Evolutionary conservation across 2,113 vertebrate genomes (phyloP).

Genomic region (Carollia perspicillata): DNA sequence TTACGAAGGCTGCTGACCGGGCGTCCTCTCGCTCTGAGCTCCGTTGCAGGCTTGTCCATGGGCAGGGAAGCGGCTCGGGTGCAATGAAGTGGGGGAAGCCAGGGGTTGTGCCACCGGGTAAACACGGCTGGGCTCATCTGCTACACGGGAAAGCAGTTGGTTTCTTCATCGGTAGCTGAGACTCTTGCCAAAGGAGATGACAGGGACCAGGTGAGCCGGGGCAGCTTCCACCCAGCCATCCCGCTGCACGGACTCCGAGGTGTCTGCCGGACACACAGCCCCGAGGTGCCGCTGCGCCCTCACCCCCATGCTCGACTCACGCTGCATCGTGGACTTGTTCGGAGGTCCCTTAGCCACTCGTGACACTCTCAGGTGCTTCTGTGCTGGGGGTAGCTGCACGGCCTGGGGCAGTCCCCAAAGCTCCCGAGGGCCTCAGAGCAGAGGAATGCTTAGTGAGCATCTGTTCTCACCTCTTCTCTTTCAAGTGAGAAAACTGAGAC

Average conservation of each 20-base stretch:
- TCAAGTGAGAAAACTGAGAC: not conserved
- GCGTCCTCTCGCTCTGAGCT: not conserved
- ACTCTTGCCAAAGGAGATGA: not conserved
- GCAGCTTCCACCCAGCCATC: not conserved
- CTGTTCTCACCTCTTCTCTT: not conserved
- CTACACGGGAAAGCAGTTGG: not conserved
- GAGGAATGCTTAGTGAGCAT: not conserved
- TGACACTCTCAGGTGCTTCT: not conserved
- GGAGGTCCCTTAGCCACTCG: rapidly evolving
- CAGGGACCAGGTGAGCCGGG: not conserved
- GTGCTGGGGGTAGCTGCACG: not conserved
- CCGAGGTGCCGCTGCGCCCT: rapidly evolving
- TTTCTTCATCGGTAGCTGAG: rapidly evolving
- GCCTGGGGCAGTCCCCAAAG: not conserved
- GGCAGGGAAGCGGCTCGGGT: not conserved
- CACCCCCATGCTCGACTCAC: rapidly evolving
- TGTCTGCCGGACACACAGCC: rapidly evolving
- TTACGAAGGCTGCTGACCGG: slow-evolving; percentile 63
- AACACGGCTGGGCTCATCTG: rapidly evolving
- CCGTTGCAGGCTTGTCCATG: not conserved
- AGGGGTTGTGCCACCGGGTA: not conserved
- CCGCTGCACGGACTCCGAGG: not conserved
- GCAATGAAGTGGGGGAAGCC: rapidly evolving
- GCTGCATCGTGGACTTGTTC: not conserved
- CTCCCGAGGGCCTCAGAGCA: not conserved